phyloP scores from a whole-genome alignment of 1,140 invertebrate genomes.

The Euwallacea fornicatus region DNA sequence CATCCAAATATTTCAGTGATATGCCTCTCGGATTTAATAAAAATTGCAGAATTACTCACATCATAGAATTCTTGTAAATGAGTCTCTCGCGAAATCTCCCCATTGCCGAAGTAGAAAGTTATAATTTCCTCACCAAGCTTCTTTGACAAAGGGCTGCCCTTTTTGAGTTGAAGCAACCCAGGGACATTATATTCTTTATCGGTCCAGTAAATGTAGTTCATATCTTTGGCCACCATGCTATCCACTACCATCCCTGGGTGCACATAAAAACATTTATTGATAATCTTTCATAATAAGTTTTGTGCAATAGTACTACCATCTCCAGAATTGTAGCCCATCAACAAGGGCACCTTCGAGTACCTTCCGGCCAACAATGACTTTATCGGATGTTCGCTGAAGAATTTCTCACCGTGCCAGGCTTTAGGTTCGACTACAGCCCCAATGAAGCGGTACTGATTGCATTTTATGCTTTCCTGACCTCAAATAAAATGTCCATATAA shows the following conservation, averaged over 20 bases:
- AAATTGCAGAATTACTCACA: slow-evolving; percentile 3
- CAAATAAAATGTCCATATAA: slow-evolving; percentile 12
- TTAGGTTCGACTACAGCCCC: slow-evolving; percentile 57
- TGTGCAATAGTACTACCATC: slow-evolving; percentile 29
- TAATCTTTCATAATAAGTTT: slow-evolving; percentile 32
- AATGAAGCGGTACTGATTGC: slow-evolving; percentile 52
- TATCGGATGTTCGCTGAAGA: slow-evolving; percentile 57
- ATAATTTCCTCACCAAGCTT: slow-evolving; percentile 56
- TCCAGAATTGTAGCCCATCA: slow-evolving; percentile 57
- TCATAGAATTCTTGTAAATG: slow-evolving; percentile 38
- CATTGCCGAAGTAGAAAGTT: slow-evolving; percentile 58
- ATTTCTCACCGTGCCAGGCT: slow-evolving; percentile 48
- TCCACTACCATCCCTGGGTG: slow-evolving; percentile 52
- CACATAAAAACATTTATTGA: background rate
- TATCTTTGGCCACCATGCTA: slow-evolving; percentile 52
- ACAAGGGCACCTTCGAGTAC: slow-evolving; percentile 56
- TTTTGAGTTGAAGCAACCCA: slow-evolving; percentile 52
- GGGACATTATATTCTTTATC: slow-evolving; percentile 50
- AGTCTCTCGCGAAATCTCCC: slow-evolving; percentile 43
- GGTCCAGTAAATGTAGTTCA: slow-evolving; percentile 44
- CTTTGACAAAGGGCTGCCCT: slow-evolving; percentile 53
- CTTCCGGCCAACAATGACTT: slow-evolving; percentile 51
- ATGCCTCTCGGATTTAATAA: too few species aligned
- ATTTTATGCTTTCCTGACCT: slow-evolving; percentile 28
- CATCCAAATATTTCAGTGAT: too few species aligned